phyloP scores from a whole-genome alignment of 1,140 invertebrate species.

The Asobara japonica region DNA sequence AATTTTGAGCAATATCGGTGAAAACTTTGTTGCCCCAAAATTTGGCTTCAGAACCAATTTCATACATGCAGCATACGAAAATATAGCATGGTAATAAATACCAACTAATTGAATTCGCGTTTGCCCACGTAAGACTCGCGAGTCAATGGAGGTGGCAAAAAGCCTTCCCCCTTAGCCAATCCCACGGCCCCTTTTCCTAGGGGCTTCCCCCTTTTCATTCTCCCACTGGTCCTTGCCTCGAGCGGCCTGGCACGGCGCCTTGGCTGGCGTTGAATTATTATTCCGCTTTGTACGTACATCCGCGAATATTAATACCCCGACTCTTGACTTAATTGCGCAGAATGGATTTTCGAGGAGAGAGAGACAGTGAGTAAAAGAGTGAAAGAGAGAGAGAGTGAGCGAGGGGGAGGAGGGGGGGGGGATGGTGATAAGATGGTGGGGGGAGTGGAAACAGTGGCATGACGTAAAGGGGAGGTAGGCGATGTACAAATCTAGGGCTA shows the following conservation, averaged over 20 bases:
- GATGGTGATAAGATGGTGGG: no score
- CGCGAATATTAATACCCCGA: conserved; percentile 61
- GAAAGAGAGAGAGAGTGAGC: no score
- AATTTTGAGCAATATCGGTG: no score
- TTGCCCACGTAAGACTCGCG: conserved; percentile 48
- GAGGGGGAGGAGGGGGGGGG: background rate
- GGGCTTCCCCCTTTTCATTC: background rate
- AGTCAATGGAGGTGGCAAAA: background rate
- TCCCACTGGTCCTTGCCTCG: conserved; percentile 20
- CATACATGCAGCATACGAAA: background rate
- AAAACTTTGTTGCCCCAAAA: no score
- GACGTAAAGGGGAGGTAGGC: no score
- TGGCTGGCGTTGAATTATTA: conserved; percentile 57
- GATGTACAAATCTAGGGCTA: no score
- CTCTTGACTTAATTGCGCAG: conserved; percentile 61
- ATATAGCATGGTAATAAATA: conserved; percentile 49
- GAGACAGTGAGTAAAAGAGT: no score
- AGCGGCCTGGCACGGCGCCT: conserved; percentile 38
- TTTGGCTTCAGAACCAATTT: background rate
- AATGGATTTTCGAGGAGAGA: conserved; percentile 50
- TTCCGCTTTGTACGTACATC: conserved; percentile 60
- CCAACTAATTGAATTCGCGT: conserved; percentile 59
- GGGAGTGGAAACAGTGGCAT: background rate
- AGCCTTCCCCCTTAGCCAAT: background rate
- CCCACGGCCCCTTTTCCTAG: background rate